A percentile compares a stretch with the other conserved stretches of the same genome.
Conservation (phyloP, 2,797 vertebrate genomes). For the Hylomyscus alleni region DNA sequence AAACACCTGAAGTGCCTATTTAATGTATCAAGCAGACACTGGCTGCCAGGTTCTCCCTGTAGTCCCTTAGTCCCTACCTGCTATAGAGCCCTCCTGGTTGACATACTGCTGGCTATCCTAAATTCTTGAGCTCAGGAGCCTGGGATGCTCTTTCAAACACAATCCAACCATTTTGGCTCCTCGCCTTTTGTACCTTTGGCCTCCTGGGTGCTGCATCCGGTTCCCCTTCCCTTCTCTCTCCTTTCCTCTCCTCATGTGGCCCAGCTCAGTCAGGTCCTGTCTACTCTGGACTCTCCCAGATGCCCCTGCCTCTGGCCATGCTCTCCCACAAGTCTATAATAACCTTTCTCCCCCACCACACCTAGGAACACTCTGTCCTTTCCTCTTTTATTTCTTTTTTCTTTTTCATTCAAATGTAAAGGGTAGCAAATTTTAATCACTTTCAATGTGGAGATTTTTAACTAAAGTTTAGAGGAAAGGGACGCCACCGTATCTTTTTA, state of each 20-base stretch:
- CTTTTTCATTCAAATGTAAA: background rate
- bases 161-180: background rate
- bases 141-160: background rate
- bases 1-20: background rate
- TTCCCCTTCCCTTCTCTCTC: background rate
- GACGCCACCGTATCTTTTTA: background rate
- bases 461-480: constrained; percentile 44
- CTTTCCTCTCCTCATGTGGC: background rate
- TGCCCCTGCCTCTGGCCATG: background rate
- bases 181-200: background rate
- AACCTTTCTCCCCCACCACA: background rate
- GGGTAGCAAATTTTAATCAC: background rate
- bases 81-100: background rate
- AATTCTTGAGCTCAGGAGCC: background rate
- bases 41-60: background rate
- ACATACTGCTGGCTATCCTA: background rate
- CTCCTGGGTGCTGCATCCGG: background rate
- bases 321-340: background rate
- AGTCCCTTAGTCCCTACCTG: background rate
- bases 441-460: constrained; percentile 28
- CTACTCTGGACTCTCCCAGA: background rate
- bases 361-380: background rate
- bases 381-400: background rate
- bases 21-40: background rate
- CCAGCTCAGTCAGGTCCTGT: background rate